A percentile compares a stretch with the other conserved stretches of the same genome.
Conservation (phyloP, 1,140 invertebrate genomes). For the Laodelphax striatellus region DNA sequence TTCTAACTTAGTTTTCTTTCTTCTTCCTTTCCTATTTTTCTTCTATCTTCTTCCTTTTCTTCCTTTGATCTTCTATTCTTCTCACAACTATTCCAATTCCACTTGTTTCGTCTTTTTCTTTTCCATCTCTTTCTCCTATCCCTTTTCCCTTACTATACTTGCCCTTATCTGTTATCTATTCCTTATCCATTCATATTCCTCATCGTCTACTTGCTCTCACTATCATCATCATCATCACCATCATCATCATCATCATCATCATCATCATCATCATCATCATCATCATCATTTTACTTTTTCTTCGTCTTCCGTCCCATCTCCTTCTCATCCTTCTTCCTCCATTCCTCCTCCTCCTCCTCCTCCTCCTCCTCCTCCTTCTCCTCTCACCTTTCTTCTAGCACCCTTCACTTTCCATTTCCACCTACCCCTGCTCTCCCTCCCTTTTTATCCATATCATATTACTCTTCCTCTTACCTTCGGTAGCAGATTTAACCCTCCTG, state of each 20-base stretch:
- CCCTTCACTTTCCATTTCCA: not conserved
- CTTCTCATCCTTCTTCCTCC: not conserved
- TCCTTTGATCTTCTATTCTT: not conserved
- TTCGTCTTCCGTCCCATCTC: not conserved
- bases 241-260: too few relatives aligned
- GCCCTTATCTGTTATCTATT: too few relatives aligned
- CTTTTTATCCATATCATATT: not conserved
- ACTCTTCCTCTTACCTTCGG: too few relatives aligned
- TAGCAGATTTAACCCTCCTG: not conserved
- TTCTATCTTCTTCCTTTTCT: slow-evolving; percentile 9
- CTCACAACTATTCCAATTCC: slow-evolving; percentile 12
- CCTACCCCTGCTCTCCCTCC: not conserved
- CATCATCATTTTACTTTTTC: not conserved
- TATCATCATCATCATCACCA: too few relatives aligned
- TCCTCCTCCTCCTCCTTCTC: too few relatives aligned
- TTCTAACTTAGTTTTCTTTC: too few relatives aligned
- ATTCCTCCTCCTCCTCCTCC: not conserved
- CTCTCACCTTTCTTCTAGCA: not conserved
- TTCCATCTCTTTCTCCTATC: not conserved
- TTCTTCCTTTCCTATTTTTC: slow-evolving; percentile 11
- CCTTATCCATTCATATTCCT: too few relatives aligned
- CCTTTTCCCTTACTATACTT: too few relatives aligned
- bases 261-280: not conserved
- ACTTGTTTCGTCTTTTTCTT: slow-evolving; percentile 9
- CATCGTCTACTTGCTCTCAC: too few relatives aligned